Evolutionary conservation across 2,888 invertebrate species (phyloP).

Genomic region (Petrophora chlorosata): DNA sequence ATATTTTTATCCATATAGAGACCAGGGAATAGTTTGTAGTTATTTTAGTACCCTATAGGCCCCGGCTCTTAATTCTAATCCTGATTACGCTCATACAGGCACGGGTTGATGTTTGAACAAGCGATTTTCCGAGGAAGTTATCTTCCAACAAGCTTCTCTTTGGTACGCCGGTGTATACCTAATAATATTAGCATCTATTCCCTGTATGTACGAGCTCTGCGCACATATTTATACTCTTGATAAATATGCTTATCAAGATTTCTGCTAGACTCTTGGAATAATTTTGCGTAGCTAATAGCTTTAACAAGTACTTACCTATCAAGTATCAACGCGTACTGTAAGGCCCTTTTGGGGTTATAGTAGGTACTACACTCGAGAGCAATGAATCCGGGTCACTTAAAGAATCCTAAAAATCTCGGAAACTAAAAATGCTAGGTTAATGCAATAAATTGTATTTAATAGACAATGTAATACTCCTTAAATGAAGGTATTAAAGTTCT

Average conservation of each 20-base stretch:
- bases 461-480: too few relatives aligned
- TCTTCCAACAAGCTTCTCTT: constrained; percentile 51
- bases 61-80: background rate
- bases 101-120: constrained; percentile 49
- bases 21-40: too few relatives aligned
- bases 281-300: constrained; percentile 21
- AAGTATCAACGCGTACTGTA: background rate
- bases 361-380: background rate
- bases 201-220: constrained; percentile 20
- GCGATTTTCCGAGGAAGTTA: constrained; percentile 66
- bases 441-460: too few relatives aligned
- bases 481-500: too few relatives aligned
- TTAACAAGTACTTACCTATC: background rate
- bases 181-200: constrained; percentile 49
- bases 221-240: constrained; percentile 12
- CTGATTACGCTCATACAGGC: constrained; percentile 33
- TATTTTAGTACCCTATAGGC: too few relatives aligned
- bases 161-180: constrained; percentile 43
- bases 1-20: too few relatives aligned
- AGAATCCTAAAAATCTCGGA: too few relatives aligned
- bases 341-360: background rate
- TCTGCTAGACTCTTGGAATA: constrained; percentile 19
- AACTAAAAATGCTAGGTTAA: too few relatives aligned
- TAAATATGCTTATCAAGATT: constrained; percentile 28
- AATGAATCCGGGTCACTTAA: too few relatives aligned